A percentile compares a stretch with the other conserved stretches of the same genome.
Conservation (phyloP, 2,888 invertebrate species). For the Tubulanus polymorphus region DNA sequence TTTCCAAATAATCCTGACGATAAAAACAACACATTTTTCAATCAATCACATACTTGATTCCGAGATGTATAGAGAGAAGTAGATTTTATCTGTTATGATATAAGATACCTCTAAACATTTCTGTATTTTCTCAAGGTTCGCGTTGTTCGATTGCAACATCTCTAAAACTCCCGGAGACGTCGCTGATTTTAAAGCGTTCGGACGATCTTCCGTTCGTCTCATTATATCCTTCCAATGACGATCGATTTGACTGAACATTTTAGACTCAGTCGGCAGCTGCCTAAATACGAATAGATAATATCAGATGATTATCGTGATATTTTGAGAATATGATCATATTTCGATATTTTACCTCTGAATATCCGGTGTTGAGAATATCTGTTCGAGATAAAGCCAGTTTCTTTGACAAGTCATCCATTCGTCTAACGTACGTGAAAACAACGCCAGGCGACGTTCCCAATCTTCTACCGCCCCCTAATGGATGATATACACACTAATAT, state of each 20-base stretch:
- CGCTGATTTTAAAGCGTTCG: constrained; percentile 50
- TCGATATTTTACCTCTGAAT: constrained; percentile 44
- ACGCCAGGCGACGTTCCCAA: constrained; percentile 50
- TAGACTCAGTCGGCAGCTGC: constrained; percentile 48
- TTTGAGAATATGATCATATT: not conserved
- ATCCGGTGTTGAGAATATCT: constrained; percentile 52
- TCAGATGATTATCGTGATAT: too few relatives aligned
- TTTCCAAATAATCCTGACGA: constrained; percentile 50
- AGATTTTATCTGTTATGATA: not conserved
- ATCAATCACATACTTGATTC: not conserved
- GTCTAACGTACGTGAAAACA: constrained; percentile 50
- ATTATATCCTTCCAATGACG: constrained; percentile 53
- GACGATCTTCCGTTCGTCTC: constrained; percentile 48
- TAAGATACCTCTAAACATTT: constrained; percentile 47
- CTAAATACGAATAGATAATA: constrained; percentile 22
- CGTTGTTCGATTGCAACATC: constrained; percentile 44
- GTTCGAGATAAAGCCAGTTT: constrained; percentile 53
- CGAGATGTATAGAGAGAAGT: constrained; percentile 8
- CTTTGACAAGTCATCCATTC: constrained; percentile 53
- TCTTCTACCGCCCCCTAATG: constrained; percentile 43
- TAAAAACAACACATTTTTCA: not conserved
- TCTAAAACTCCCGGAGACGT: constrained; percentile 50
- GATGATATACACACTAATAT: not conserved
- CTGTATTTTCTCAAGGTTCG: constrained; percentile 51
- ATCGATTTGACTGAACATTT: constrained; percentile 48